Evolutionary conservation across 2,113 vertebrate species (phyloP).

Genomic region (Danionella cerebrum): DNA sequence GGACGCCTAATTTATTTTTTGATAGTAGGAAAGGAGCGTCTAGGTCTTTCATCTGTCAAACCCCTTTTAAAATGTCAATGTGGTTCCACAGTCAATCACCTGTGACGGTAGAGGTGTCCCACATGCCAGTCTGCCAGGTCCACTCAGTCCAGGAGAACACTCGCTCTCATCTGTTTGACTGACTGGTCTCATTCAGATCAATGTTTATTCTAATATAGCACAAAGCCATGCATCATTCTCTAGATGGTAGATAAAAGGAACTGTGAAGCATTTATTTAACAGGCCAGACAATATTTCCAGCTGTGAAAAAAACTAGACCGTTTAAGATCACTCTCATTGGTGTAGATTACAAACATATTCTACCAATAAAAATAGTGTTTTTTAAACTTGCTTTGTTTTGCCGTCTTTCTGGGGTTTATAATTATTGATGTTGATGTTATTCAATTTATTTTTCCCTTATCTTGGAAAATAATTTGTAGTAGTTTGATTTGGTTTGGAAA

Average conservation of each 20-base stretch:
- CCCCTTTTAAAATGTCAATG: slow-evolving; percentile 27
- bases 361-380: too few relatives aligned
- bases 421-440: too few relatives aligned
- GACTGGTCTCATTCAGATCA: not conserved
- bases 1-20: slow-evolving; percentile 20
- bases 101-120: slow-evolving; percentile 8
- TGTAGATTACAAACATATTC: too few relatives aligned
- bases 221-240: slow-evolving; percentile 13
- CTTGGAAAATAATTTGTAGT: too few relatives aligned
- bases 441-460: too few relatives aligned
- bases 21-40: slow-evolving; percentile 6
- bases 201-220: slow-evolving; percentile 30
- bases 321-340: too few relatives aligned
- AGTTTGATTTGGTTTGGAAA: too few relatives aligned
- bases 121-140: slow-evolving; percentile 20
- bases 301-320: not conserved
- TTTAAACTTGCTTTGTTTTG: too few relatives aligned
- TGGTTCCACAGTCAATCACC: slow-evolving; percentile 29
- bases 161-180: slow-evolving; percentile 4
- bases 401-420: too few relatives aligned
- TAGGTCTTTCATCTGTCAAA: slow-evolving; percentile 23
- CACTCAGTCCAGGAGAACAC: slow-evolving; percentile 6
- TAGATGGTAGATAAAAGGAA: slow-evolving; percentile 21
- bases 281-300: slow-evolving; percentile 17
- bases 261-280: slow-evolving; percentile 21